These are phyloP conservation scores for Rhineura floridana DNA, from an alignment of 2,113 vertebrate genomes.

Conservation along the genomic window DNA sequence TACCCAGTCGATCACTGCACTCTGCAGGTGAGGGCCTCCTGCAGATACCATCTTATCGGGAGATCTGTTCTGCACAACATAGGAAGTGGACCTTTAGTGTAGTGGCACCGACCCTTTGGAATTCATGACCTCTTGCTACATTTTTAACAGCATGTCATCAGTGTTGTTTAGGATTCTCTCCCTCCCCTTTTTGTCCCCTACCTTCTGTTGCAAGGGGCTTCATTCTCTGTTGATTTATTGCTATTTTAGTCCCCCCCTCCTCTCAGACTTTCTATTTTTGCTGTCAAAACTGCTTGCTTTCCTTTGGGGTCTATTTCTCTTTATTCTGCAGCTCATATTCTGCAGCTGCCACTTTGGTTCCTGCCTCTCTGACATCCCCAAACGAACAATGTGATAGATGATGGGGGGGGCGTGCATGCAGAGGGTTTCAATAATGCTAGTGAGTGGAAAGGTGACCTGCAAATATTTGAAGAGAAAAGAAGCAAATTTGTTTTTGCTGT, in stretches of 20 bases:
- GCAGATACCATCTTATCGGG: too few relatives aligned
- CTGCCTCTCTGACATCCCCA: neutral
- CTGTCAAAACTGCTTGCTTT: slow-evolving; percentile 54
- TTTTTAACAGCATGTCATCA: neutral
- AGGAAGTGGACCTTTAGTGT: too few relatives aligned
- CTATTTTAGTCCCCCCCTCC: slow-evolving; percentile 37
- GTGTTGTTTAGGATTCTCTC: slow-evolving; percentile 26
- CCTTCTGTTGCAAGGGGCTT: neutral
- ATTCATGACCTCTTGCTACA: too few relatives aligned
- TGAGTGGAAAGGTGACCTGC: slow-evolving; percentile 63
- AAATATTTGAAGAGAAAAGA: slow-evolving; percentile 38
- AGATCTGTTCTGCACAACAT: too few relatives aligned
- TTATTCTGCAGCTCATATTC: slow-evolving; percentile 64
- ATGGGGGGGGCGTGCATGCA: neutral
- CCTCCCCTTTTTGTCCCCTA: neutral
- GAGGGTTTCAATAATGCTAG: slow-evolving; percentile 45
- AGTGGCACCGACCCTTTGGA: too few relatives aligned
- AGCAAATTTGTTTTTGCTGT: slow-evolving; percentile 38
- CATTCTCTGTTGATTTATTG: slow-evolving; percentile 56
- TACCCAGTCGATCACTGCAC: too few relatives aligned
- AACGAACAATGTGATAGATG: slow-evolving; percentile 56
- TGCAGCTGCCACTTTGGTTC: slow-evolving; percentile 47
- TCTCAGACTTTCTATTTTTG: slow-evolving; percentile 48
- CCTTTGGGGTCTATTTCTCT: slow-evolving; percentile 66
- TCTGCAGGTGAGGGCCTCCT: too few relatives aligned